Percentiles rank a stretch among this genome's conserved stretches.
Evolutionary conservation across 2,113 vertebrate species (phyloP).

Genomic region (Lagopus muta): DNA sequence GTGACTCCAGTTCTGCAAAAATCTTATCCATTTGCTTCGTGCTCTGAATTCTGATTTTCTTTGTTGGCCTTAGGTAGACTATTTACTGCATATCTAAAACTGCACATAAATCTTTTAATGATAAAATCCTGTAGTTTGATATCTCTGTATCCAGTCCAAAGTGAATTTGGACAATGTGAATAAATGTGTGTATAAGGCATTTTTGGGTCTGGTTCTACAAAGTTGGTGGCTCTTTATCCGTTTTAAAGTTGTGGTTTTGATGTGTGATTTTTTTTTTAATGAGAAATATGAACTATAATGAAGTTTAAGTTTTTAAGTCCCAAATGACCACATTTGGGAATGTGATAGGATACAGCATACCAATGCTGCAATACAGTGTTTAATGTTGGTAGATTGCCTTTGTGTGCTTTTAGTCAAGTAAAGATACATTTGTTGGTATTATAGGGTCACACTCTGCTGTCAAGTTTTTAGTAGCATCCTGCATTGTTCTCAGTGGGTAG

Average conservation of each 20-base stretch:
- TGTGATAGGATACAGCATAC: not conserved
- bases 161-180: not conserved
- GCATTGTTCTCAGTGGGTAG: slow-evolving; percentile 50
- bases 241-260: not conserved
- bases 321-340: not conserved
- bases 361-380: slow-evolving; percentile 23
- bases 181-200: not conserved
- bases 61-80: not conserved
- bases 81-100: not conserved
- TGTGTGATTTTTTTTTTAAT: not conserved
- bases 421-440: slow-evolving; percentile 42
- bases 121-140: not conserved
- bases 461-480: slow-evolving; percentile 23
- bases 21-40: not conserved
- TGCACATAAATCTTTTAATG: not conserved
- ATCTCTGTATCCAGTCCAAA: not conserved
- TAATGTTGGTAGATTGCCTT: slow-evolving; percentile 17
- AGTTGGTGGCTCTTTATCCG: not conserved
- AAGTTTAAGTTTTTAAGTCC: not conserved
- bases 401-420: slow-evolving; percentile 8
- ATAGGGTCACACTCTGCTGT: slow-evolving; percentile 7
- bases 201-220: not conserved
- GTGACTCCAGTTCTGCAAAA: not conserved
- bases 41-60: not conserved
- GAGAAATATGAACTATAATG: not conserved